Percentiles rank a stretch among this genome's conserved stretches.
phyloP scores from a whole-genome alignment of 2,888 invertebrate species.

The Vannuccia rotundouncinata region DNA sequence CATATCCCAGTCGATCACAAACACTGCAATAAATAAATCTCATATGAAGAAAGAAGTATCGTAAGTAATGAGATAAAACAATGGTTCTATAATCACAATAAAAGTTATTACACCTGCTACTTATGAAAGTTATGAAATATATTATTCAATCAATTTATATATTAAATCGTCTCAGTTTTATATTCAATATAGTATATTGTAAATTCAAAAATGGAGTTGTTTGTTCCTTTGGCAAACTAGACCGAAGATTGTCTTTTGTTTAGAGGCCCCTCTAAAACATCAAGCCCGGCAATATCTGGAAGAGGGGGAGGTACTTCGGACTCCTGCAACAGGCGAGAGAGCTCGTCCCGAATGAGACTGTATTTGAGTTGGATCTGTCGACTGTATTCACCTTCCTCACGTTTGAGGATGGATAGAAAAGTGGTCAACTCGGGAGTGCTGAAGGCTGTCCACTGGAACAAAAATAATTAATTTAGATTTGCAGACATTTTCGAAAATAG shows the following conservation, averaged over 20 bases:
- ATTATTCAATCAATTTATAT: too few relatives aligned
- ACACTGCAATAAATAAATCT: too few relatives aligned
- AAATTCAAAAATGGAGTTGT: too few relatives aligned
- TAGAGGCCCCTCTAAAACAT: neutral
- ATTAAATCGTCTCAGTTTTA: too few relatives aligned
- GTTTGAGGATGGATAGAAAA: slow-evolving; percentile 60
- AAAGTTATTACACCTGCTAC: too few relatives aligned
- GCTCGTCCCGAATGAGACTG: slow-evolving; percentile 47
- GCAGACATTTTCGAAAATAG: neutral
- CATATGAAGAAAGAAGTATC: too few relatives aligned
- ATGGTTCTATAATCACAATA: too few relatives aligned
- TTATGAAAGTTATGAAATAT: too few relatives aligned
- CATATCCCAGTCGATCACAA: too few relatives aligned
- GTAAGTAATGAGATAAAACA: too few relatives aligned
- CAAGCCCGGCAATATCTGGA: neutral
- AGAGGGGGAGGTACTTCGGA: neutral
- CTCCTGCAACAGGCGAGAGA: slow-evolving; percentile 39
- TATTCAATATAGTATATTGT: too few relatives aligned
- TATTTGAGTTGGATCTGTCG: slow-evolving; percentile 59
- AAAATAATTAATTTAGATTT: neutral
- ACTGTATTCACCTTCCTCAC: slow-evolving; percentile 60
- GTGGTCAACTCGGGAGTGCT: slow-evolving; percentile 61
- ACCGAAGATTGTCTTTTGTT: neutral
- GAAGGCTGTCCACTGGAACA: slow-evolving; percentile 61
- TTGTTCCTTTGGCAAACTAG: too few relatives aligned